phyloP scores from a whole-genome alignment of 2,797 vertebrate genomes.

The Falco rusticolus region DNA sequence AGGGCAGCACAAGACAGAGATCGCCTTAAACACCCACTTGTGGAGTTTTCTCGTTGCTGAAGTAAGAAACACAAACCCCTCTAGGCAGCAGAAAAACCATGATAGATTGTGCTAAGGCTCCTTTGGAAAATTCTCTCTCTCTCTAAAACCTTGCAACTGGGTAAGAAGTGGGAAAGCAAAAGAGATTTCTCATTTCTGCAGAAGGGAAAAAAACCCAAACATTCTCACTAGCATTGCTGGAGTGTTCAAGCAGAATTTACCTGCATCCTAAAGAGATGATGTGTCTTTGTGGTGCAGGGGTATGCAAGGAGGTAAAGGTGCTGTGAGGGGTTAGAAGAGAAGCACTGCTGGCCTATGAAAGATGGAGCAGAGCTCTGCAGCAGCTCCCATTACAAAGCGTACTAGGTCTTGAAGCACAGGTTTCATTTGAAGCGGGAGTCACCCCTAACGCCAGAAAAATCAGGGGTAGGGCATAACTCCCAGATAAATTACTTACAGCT shows the following conservation, averaged over 20 bases:
- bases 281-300: not conserved
- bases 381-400: not conserved
- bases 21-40: rapidly evolving
- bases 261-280: not conserved
- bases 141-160: not conserved
- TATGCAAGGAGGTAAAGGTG: not conserved
- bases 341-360: not conserved
- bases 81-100: not conserved
- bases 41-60: not conserved
- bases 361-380: not conserved
- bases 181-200: not conserved
- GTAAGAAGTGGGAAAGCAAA: not conserved
- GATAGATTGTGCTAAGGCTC: not conserved
- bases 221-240: not conserved
- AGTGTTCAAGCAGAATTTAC: not conserved
- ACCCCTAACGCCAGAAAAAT: not conserved
- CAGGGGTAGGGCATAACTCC: not conserved
- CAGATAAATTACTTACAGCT: not conserved
- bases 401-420: not conserved
- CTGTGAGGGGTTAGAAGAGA: not conserved
- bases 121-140: not conserved
- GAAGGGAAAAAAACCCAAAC: rapidly evolving
- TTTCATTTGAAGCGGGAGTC: not conserved
- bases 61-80: not conserved
- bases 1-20: not conserved